Base-by-base conservation (phyloP, 2,888 invertebrate genomes). In the Cryptophagus acutangulus region DNA sequence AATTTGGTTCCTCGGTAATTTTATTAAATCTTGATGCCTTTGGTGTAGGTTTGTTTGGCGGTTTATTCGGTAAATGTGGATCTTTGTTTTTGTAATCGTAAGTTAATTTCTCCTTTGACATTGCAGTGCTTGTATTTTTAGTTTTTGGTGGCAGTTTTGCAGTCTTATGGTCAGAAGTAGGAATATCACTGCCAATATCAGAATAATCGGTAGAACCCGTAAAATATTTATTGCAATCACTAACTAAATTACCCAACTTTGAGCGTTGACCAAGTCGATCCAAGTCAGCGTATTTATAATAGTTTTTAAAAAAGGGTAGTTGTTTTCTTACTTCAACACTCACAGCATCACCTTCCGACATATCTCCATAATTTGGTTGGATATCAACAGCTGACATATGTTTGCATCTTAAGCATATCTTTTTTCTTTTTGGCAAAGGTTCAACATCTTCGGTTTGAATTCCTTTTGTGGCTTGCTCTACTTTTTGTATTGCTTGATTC, bases 341-440 rank as follows among this genome's bases (percentile, higher is more conserved):
- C 50, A 36, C 13, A 18, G 9, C 8, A 9, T 10, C 5, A 8
- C 17, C 24, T 12, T 26, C 38, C 40, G n/a, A 18, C 17, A 4
- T 29, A 30, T 17, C 37, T 5, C 26, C 33, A 17, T 35, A 38
- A 17, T 47, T 46, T 1, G 54, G 47, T 3, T 48, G 45, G 14
- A 57, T 55, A 6, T 46, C 51, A 13, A 54, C 38, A 30, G 55
- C 46, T 9, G 54, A 54, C 5, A 55, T 40, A 2, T 50, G 54
- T 34, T 55, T 55, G 30, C 49, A 52, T 40, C 50, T 51, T 12
- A 55, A 30, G 10, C 51, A 8, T n/a, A n/a, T 13, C 6, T n/a
- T 17, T 13, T 37, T 40, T 24, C 36, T 36, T 2, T 10, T 15
- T 33, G 3, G 20, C 8, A n/a, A n/a, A n/a, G n/a, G n/a, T n/a